Evolutionary conservation across 1,140 invertebrate genomes (phyloP), one percentile per base, ranked within the genome.

Genomic region (Tetramorium alpestre): DNA sequence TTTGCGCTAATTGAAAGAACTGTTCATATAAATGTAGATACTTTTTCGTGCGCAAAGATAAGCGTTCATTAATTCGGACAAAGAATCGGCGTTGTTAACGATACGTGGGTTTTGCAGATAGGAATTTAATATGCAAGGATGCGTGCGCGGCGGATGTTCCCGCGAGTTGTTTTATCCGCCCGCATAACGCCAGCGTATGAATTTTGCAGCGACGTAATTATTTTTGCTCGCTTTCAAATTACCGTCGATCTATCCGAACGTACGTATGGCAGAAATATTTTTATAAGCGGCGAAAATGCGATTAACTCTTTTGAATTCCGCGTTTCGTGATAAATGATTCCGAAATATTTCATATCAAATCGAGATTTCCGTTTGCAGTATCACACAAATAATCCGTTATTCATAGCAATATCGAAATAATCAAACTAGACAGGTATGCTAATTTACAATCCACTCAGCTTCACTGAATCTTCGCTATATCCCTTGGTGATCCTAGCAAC

Each of bases 371-470:
- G 8, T 25, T 33, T 47, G 28, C 13, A 22, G 6, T 70, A 56
- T 70, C 38, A n/a, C 41, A 18, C 16, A 13, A 5, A 18, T 0
- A 33, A 60, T 72, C n/a, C 54, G 44, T 80, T 72, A 85, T 65
- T 78, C 73, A 44, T 16, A 76, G 89, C 75, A 89, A 58, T 28
- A 62, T 77, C 84, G 44, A 81, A 86, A 85, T 89, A 76, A 56
- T 70, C 70, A 41, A 41, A 22, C n/a, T 44, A 25, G 18, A 73
- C 67, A 33, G 38, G n/a, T 47, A 60, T 60, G 65, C 25, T 60
- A 76, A 82, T 87, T 72, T 80, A 84, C 87, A 25, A 89, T 47
- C 47, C 70, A 65, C 8, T 47, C 62, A 38, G 56, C 49, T 51
- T 13, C 13, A 54, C 16, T 72, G 85, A 84, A 76, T 77, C 85